These are phyloP conservation scores for Augochlorella aurata DNA, from an alignment of 2,888 invertebrate genomes.

Conservation along the genomic window DNA sequence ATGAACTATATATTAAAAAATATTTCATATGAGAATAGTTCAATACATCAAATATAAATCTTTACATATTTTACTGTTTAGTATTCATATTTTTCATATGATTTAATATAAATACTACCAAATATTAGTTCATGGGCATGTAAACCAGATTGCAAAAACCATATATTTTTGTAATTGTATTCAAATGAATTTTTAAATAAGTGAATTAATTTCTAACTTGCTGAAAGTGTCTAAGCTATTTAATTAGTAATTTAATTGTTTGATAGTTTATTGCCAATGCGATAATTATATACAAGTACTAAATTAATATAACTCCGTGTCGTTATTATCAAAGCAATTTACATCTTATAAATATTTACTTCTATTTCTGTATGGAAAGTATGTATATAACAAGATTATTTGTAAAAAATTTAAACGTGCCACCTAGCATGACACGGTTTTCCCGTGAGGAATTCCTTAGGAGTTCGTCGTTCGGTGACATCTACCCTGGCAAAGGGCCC, in stretches of 20 bases:
- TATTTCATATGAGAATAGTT: not conserved
- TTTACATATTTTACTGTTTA: not conserved
- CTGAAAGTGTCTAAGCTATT: not conserved
- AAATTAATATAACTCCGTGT: not conserved
- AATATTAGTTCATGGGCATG: not conserved
- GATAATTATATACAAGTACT: not conserved
- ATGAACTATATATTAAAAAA: not conserved
- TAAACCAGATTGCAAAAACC: not conserved
- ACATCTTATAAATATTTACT: not conserved
- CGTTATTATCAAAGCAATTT: not conserved
- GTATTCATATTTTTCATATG: not conserved
- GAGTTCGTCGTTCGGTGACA: slow-evolving; percentile 64
- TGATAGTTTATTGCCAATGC: not conserved
- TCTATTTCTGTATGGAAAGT: not conserved
- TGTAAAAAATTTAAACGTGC: slow-evolving; percentile 11
- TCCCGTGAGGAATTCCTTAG: slow-evolving; percentile 55
- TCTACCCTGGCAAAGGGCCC: slow-evolving; percentile 67
- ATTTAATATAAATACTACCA: not conserved
- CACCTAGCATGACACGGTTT: slow-evolving; percentile 37
- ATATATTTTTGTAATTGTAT: not conserved
- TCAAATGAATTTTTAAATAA: slow-evolving; percentile 5
- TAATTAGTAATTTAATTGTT: not conserved
- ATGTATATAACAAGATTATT: not conserved
- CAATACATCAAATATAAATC: not conserved
- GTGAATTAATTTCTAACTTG: not conserved